Evolutionary conservation across 2,797 vertebrate genomes (phyloP), one percentile per base, ranked within the genome.

Genomic region (Myotis findleyi): DNA sequence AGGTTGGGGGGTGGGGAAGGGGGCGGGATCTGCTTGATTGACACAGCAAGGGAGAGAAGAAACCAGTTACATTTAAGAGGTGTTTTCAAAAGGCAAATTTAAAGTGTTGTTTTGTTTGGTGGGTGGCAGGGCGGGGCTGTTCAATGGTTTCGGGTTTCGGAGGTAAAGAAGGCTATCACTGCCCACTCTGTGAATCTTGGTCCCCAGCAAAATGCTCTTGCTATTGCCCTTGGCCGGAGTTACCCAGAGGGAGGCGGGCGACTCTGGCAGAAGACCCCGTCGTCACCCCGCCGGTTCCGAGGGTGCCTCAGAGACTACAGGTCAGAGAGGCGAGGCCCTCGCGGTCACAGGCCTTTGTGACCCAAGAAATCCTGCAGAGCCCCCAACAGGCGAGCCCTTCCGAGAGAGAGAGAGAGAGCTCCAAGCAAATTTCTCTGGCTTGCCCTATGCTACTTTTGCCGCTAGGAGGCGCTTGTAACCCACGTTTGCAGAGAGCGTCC

Each of bases 391-490:
- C 91, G 11, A 86, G 49, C 76, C 89, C 51, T 12, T 76, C 33
- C 2, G 36, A 36, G 36, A 36, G 36, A 36, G 2, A 36, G 14
- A 20, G 51, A 73, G 55, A 36, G 16, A 20, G 51, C 30, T 85
- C 33, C 12, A 1, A 73, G 55, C 33, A 72, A 71, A 88, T 71
- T 41, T 55, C 36, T 72, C 41, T 16, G n/a, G 80, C 59, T 49
- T 91, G 98, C 76, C 83, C 53, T 97, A 41, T 44, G 86, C 59
- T 0, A 0, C 38, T 93, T 49, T 59, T 12, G 87, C 90, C 98
- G 97, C 98, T 97, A 97, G 98, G 98, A 95, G 98, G 97, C 95
- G 98, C 98, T 91, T 97, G 95, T 64, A 72, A 84, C 97, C 97
- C 97, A 98, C 97, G 89, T 97, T 98, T 98, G 97, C 87, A 1